Evolutionary conservation across 2,113 vertebrate genomes (phyloP), one percentile per base, ranked within the genome.

Genomic region (Pseudonaja textilis): DNA sequence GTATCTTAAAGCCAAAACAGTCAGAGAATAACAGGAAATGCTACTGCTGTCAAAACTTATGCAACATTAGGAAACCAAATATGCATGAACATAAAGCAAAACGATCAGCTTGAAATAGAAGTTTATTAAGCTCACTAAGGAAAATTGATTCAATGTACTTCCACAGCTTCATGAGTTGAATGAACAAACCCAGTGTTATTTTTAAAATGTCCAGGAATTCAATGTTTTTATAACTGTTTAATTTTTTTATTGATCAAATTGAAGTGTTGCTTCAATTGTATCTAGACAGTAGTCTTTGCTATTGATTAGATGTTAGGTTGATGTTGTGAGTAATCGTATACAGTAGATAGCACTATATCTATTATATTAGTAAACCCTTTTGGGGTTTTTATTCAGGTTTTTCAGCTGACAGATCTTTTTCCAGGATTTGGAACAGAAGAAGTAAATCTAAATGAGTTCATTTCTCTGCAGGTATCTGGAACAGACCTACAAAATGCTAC

Each of bases 401-500:
- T 89, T 89, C 10, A 39, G 22, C 22, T 11, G 54, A 11, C 20
- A 57, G n/a, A 89, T 3, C 54, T 89, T 89, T 22, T 56, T 11
- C 52, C 8, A 89, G 34, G 16, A 89, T 89, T 20, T 89, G 22
- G 22, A 39, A 18, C 52, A 50, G 88, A 7, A 55, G 54, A 39
- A 12, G 34, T 23, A 89, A 64, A 81, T 42, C 59, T 89, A 74
- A 81, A 92, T 29, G 56, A 10, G 1, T 4, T 55, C 0, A 23
- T 61, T 12, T 9, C 89, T 93, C 94, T 96, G 57, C 52, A 99
- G 99, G 99, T 99, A 89, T 99, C 98, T 47, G 99, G 98, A 29
- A 93, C 98, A 1, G 99, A 99, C 95, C 95, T 99, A 4, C 98
- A 97, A 90, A 98, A 97, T 0, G 99, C 99, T 92, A 99, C 97